A percentile compares a stretch with the other conserved stretches of the same genome.
phyloP scores from a whole-genome alignment of 1,140 invertebrate species.

The Drosophila micromelanica region DNA sequence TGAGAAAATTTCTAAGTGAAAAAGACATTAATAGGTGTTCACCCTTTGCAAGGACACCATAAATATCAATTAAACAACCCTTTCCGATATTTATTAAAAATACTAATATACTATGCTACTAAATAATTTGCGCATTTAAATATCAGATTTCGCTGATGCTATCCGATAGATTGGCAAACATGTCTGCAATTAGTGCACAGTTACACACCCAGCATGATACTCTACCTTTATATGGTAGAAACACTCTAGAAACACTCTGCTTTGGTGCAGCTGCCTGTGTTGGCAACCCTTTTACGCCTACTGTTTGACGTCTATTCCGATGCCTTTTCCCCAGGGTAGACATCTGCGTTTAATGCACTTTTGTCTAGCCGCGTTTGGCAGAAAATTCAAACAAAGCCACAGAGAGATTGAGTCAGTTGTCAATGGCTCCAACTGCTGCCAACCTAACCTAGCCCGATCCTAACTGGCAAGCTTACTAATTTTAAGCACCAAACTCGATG shows the following conservation, averaged over 20 bases:
- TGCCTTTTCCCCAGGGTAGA: conserved; percentile 1
- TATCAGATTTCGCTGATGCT: not conserved
- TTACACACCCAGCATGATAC: not conserved
- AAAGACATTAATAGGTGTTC: too few species aligned
- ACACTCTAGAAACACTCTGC: not conserved
- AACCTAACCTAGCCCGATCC: conserved; percentile 25
- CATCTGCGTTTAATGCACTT: conserved; percentile 64
- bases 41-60: too few species aligned
- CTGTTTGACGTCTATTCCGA: not conserved
- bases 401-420: conserved; percentile 40
- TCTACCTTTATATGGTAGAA: not conserved
- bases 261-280: conserved; percentile 21
- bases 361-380: conserved; percentile 35
- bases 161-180: not conserved
- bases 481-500: conserved; percentile 42
- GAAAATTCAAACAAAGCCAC: conserved; percentile 6
- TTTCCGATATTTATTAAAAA: too few species aligned
- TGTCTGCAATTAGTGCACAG: conserved; percentile 15
- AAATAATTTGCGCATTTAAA: not conserved
- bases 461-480: conserved; percentile 66
- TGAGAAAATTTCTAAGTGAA: too few species aligned
- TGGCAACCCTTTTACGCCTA: conserved; percentile 26
- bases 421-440: conserved; percentile 42
- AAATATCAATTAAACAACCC: not conserved
- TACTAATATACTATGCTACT: too few species aligned